Percentiles rank a stretch among this genome's conserved stretches.
Evolutionary conservation across 2,113 vertebrate genomes (phyloP).

Genomic region (Galemys pyrenaicus): DNA sequence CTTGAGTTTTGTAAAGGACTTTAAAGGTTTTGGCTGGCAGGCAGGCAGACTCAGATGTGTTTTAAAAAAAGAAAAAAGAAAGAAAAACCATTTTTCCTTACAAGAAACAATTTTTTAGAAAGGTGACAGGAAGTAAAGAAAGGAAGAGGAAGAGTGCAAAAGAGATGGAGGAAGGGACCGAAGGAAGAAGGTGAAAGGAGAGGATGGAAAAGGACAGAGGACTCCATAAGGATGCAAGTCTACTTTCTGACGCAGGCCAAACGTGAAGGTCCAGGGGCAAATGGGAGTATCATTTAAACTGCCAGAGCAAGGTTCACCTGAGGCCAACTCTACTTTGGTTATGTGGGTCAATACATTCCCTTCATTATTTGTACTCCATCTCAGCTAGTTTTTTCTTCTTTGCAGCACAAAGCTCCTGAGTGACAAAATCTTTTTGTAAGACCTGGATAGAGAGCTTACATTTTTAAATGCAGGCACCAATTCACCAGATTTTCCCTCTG

Average conservation of each 20-base stretch:
- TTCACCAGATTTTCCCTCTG: slow-evolving; percentile 13
- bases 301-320: not conserved
- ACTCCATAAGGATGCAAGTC: not conserved
- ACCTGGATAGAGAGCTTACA: slow-evolving; percentile 9
- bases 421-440: slow-evolving; percentile 3
- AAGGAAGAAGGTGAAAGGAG: not conserved
- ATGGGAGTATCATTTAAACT: not conserved
- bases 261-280: not conserved
- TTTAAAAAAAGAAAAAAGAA: not conserved
- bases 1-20: not conserved
- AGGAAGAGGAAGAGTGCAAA: too few species aligned
- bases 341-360: not conserved
- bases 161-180: not conserved
- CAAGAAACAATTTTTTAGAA: too few species aligned
- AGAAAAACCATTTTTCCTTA: not conserved
- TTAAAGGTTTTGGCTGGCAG: slow-evolving; percentile 31
- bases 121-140: too few species aligned
- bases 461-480: slow-evolving; percentile 16
- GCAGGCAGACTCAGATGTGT: slow-evolving; percentile 33
- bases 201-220: not conserved
- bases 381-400: slow-evolving; percentile 9
- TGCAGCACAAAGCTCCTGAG: slow-evolving; percentile 9
- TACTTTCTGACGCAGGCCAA: not conserved
- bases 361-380: not conserved
- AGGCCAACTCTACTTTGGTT: not conserved